Evolutionary conservation across 2,113 vertebrate genomes (phyloP), one percentile per base, ranked within the genome.

Genomic region (Noturus placidus): DNA sequence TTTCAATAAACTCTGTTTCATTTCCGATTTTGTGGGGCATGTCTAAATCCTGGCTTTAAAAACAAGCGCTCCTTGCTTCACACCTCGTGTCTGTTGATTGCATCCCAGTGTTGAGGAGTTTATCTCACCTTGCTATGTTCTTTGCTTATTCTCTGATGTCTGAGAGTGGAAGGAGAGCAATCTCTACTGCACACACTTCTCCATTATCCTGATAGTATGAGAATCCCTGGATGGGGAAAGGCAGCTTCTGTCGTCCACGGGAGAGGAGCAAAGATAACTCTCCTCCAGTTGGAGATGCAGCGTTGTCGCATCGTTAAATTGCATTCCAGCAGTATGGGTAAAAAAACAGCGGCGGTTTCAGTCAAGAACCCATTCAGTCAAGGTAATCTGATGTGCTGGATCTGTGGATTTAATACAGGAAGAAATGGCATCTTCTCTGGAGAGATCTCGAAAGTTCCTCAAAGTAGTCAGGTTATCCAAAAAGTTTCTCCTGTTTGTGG

Each of bases 351-450:
- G 19, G 17, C 52, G 80, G 89, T 72, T 56, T 94, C 89, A 91
- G 89, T 89, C 80, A 86, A 88, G 46, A 72, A 38, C 76, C 46
- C 8, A 10, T 50, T 50, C 46, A 50, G 46, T 50, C 46, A 10
- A 86, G 89, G 91, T 92, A 91, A 93, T 94, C 92, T 94, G 92
- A 92, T 92, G 82, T 85, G 79, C 88, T 74, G 90, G 89, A 90
- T 91, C 88, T 85, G 82, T 77, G 87, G 89, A 89, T 91, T 87
- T 90, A 87, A 84, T 59, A 11, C 57, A 54, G 84, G 52, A 84
- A 85, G 85, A 77, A 76, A 74, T 86, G 25, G 56, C 54, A 52
- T 57, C 38, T 65, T 85, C 42, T 76, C 22, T 69, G 50, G 25
- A 67, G 3, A 67, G 59, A 81, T 81, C n/a, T 86, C 61, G 14